A percentile compares a stretch with the other conserved stretches of the same genome.
Evolutionary conservation across 2,797 vertebrate species (phyloP).

Genomic region (Rhadinocentrus ornatus): DNA sequence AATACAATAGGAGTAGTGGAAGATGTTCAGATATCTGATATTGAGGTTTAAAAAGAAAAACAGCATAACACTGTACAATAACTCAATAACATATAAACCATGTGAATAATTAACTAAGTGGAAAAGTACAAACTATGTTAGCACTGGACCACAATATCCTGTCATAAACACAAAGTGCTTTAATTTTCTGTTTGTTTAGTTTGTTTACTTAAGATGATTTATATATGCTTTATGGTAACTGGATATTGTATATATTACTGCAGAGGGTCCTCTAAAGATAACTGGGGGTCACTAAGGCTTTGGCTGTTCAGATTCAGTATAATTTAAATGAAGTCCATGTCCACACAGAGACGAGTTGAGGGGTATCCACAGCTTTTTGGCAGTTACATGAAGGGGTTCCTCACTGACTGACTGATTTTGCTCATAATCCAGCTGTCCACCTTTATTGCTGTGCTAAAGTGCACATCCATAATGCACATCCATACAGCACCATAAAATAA

Average conservation of each 20-base stretch:
- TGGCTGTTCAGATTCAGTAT: no score
- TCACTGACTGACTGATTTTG: not conserved
- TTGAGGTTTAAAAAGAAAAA: not conserved
- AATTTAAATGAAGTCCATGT: no score
- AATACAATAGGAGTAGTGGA: no score
- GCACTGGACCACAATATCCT: not conserved
- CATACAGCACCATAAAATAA: not conserved
- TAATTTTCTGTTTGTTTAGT: not conserved
- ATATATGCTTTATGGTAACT: not conserved
- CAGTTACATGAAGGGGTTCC: no score
- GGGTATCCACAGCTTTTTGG: no score
- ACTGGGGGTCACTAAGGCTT: no score
- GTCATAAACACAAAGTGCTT: not conserved
- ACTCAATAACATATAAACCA: no score
- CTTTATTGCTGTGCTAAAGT: constrained; percentile 1
- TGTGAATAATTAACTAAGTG: no score
- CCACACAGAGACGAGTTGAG: no score
- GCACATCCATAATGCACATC: not conserved
- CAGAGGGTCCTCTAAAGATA: no score
- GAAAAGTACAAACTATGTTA: not conserved
- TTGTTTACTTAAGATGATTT: not conserved
- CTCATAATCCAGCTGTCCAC: not conserved
- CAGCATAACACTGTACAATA: not conserved
- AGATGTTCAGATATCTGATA: not conserved
- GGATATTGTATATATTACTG: not conserved